Evolutionary conservation across 2,113 vertebrate species (phyloP), one percentile per base, ranked within the genome.

Genomic region (Donacobius atricapilla): DNA sequence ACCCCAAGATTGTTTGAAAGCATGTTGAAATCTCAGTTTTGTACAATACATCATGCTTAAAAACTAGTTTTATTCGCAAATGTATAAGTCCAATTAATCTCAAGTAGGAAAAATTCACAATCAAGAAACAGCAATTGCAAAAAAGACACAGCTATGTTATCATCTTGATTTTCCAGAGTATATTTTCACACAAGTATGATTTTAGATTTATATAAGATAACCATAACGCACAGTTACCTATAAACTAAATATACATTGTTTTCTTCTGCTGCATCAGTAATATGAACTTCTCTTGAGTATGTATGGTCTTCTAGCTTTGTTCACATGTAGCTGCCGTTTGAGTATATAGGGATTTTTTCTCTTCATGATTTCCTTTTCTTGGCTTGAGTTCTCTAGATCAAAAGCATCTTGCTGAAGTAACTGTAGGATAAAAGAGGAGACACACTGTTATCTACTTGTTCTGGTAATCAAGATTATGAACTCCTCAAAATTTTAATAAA

Each of bases 291-390:
- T 98, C 93, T 99, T 99, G 79, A 99, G 98, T 95, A 99, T 99
- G 97, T 99, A 99, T 22, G 99, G 99, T 96, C 99, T 98, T 97
- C 99, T 98, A 60, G 99, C 98, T 97, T 99, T 99, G 97, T 98
- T 98, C 85, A 97, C 98, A 83, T 98, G 98, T 39, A 98, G 95
- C 85, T 99, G 99, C 83, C 99, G 97, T 97, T 99, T 99, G 96
- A 99, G 98, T 96, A 99, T 99, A 92, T 99, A 99, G 18, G 99
- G 99, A 10, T 98, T 99, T 98, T 99, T 99, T 87, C 99, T 98
- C 94, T 99, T 99, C 90, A 99, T 98, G 27, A 98, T 98, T 57
- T 97, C 98, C 27, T 98, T 98, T 92, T 98, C 98, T 93, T 98
- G 97, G 94, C 97, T 98, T 56, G 97, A 94, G 89, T 97, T 98